phyloP scores from a whole-genome alignment of 2,113 vertebrate species.

The Paratilapia polleni region DNA sequence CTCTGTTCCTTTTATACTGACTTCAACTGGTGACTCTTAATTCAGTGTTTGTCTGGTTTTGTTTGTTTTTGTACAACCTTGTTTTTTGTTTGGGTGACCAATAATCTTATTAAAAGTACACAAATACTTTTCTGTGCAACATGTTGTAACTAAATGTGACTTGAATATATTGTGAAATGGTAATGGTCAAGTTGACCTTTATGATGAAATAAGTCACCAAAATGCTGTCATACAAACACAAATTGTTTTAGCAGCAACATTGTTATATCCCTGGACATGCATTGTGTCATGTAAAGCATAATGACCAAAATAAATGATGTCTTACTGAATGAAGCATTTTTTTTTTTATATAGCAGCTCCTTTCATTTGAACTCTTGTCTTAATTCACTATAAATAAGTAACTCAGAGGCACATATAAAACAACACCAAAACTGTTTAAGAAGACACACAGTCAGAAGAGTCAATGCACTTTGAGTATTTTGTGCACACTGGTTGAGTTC shows the following conservation, averaged over 20 bases:
- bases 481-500: neutral
- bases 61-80: slow-evolving; percentile 74
- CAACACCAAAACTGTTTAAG: neutral
- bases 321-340: slow-evolving; percentile 57
- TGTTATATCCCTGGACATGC: slow-evolving; percentile 75
- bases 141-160: slow-evolving; percentile 79
- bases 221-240: slow-evolving; percentile 67
- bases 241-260: slow-evolving; percentile 67
- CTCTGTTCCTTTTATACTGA: slow-evolving; percentile 73
- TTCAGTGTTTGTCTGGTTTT: slow-evolving; percentile 71
- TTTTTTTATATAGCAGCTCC: neutral
- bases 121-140: slow-evolving; percentile 72
- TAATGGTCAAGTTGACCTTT: slow-evolving; percentile 77
- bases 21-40: slow-evolving; percentile 70
- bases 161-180: slow-evolving; percentile 81
- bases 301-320: slow-evolving; percentile 82
- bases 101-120: slow-evolving; percentile 73
- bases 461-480: neutral
- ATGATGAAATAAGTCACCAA: slow-evolving; percentile 65
- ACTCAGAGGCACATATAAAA: neutral
- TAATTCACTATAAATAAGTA: neutral
- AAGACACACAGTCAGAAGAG: neutral
- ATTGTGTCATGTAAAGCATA: slow-evolving; percentile 81
- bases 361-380: neutral
- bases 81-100: slow-evolving; percentile 67